Conservation (phyloP, 2,797 vertebrate species). For the Staurois parvus region DNA sequence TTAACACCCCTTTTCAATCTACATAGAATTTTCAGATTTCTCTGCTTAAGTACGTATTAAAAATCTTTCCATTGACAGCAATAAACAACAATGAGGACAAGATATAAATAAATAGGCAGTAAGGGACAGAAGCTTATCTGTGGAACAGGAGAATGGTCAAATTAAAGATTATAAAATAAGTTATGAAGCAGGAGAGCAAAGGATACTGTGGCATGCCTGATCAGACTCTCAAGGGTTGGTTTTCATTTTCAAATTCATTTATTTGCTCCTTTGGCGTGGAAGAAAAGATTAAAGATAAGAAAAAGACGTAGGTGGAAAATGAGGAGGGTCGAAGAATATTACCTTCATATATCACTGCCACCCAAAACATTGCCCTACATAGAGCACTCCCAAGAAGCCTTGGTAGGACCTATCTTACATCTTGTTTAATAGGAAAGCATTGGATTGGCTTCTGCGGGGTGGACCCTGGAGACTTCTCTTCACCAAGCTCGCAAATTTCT, state of each 20-base stretch:
- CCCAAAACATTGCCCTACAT: slow-evolving; percentile 1
- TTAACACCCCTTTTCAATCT: slow-evolving; percentile 8
- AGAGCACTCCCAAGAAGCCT: background rate
- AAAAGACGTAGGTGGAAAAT: background rate
- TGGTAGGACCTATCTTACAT: background rate
- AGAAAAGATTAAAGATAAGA: slow-evolving; percentile 3
- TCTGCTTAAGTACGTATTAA: background rate
- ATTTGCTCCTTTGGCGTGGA: background rate
- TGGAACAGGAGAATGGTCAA: background rate
- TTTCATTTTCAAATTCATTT: slow-evolving; percentile 26
- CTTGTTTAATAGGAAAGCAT: slow-evolving; percentile 9
- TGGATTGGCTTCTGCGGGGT: background rate
- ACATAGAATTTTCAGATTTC: background rate
- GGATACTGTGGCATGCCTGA: background rate
- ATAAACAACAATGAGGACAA: background rate
- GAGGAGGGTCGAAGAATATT: slow-evolving; percentile 1
- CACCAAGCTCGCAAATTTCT: background rate
- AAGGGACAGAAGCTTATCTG: background rate
- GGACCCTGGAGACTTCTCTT: background rate
- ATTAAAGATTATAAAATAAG: background rate
- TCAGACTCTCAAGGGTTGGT: background rate
- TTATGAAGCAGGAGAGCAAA: background rate
- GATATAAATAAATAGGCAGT: background rate
- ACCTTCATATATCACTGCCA: slow-evolving; percentile 33
- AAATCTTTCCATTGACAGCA: background rate